Base-by-base conservation (phyloP, 2,113 vertebrate species). In the Uria lomvia region DNA sequence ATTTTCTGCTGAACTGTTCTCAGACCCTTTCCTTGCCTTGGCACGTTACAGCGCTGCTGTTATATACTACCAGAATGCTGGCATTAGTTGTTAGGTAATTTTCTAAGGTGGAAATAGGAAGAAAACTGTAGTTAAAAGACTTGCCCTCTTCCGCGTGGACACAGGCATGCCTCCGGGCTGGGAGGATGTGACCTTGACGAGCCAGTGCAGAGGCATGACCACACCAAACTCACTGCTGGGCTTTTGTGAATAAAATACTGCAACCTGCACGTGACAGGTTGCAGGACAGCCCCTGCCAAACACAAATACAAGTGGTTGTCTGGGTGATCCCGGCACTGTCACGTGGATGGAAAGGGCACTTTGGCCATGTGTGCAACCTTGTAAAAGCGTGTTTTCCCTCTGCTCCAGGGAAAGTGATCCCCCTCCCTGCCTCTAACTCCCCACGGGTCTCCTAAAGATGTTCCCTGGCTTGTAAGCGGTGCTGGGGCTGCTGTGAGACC, bases 51-150 rank as follows among this genome's bases (percentile, higher is more conserved):
- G 67, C 0, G 0, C 45, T 86, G 82, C 63, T 73, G 42, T 42
- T 86, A 34, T 2, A 58, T 7, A 9, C 67, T 58, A 70, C n/a
- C n/a, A 63, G 80, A 95, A 92, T 26, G 49, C 21, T 2, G 2
- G 8, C n/a, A n/a, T 50, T 86, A 49, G 53, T 26, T 74, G 38
- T 73, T 90, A 50, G 63, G 50, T 38, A 45, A 80, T 77, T 83
- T 96, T 92, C 55, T 80, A 50, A 58, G 30, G 50, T 76, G 63
- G 53, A 83, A 94, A 66, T 42, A 73, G 49, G 71, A 83, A 80
- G 27, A 56, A 93, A 94, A 70, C 4, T 0, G 1, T 11, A 58
- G 14, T 73, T 47, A 47, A 12, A 75, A 34, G 27, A 42, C 43
- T 72, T 60, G 38, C 14, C 60, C 2, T 67, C 38, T 55, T 52